Base-by-base conservation (phyloP, 2,113 vertebrate genomes). In the Lampris incognitus region DNA sequence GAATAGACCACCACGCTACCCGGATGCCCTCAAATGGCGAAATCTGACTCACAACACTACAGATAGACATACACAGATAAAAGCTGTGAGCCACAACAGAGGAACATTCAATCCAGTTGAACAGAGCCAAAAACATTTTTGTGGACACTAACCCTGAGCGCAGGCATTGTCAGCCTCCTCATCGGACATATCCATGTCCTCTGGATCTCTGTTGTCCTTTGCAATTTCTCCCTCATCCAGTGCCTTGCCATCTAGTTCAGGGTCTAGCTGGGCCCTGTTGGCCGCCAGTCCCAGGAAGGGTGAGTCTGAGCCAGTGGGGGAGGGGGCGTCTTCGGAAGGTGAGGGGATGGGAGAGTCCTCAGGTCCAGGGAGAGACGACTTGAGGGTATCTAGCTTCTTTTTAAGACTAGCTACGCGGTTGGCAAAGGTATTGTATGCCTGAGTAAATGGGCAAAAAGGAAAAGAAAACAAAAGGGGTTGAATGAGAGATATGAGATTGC, bases 161-260 rank as follows among this genome's bases (percentile, higher is more conserved):
- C 58, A 61, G 42, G 0, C 90, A 41, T 1, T 89, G 74, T 0
- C 94, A 6, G 81, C 94, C 65, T 99, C 97, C 69, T 96, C 96
- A 0, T 99, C 97, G 0, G 98, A 99, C 69, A 98, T 93, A n/a
- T 99, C 97, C 96, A 98, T 97, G 90, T 99, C 97, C 44, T 99
- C 97, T 75, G 95, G 95, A 0, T 97, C 95, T 44, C 94, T 88
- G 59, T 97, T 97, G 78, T 98, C 97, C 58, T 7, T 84, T 1
- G 69, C 83, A 0, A 85, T 6, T 4, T 90, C 89, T 44, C 82
- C 89, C 1, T 93, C 91, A 54, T 94, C 93, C 90, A 93, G 92
- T 57, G 91, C 92, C 51, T 89, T 92, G 4, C 87, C 91, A 2
- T 94, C 93, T 68, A 92, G 77, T 42, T 94, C 92, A 36, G 89